A percentile compares a stretch with the other conserved stretches of the same genome.
Conservation (phyloP, 2,113 vertebrate genomes). For the Centropristis striata region DNA sequence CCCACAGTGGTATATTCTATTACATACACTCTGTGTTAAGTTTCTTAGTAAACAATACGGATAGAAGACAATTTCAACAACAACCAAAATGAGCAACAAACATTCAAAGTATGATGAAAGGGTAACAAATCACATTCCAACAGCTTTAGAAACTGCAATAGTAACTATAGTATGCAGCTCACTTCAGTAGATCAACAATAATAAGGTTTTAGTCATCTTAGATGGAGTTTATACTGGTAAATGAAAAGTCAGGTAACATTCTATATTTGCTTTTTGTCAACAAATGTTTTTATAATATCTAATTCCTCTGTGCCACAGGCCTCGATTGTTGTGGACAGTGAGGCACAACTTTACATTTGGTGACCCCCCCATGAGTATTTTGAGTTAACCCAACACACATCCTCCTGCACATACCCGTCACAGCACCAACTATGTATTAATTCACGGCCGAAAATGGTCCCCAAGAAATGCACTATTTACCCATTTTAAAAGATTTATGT, state of each 20-base stretch:
- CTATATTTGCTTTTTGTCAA: slow-evolving; percentile 6
- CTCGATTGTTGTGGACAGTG: background rate
- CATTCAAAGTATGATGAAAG: background rate
- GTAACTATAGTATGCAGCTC: background rate
- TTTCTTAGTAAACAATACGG: background rate
- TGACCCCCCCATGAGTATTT: background rate
- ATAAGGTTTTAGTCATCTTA: background rate
- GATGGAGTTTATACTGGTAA: background rate
- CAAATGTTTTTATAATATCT: background rate
- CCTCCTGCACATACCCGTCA: background rate
- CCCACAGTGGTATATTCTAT: slow-evolving; percentile 76
- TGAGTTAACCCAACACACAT: background rate
- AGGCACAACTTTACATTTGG: background rate
- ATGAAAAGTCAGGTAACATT: too few species aligned
- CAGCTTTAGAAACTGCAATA: background rate
- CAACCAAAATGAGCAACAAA: background rate
- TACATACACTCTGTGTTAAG: slow-evolving; percentile 45
- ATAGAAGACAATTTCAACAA: background rate
- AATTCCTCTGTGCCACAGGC: background rate
- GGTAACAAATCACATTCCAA: too few species aligned
- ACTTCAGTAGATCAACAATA: background rate
- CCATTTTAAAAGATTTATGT: background rate
- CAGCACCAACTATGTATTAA: background rate
- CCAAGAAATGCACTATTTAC: background rate
- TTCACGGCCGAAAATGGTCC: background rate